phyloP scores from a whole-genome alignment of 2,113 vertebrate species.

The Pongo abelii region DNA sequence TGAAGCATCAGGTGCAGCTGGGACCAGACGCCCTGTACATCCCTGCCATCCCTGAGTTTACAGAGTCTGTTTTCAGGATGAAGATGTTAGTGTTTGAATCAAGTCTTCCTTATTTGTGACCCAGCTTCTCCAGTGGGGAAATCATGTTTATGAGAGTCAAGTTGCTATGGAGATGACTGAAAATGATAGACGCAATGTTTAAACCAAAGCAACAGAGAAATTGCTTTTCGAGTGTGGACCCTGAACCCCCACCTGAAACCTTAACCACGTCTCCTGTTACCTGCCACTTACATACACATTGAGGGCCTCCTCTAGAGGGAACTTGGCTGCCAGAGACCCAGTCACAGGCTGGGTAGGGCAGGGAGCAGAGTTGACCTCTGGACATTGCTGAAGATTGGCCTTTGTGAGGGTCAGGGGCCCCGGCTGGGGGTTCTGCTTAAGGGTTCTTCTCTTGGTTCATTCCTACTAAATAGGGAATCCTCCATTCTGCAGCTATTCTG shows the following conservation, averaged over 20 bases:
- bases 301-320: not conserved
- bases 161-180: conserved; percentile 34
- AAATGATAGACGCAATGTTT: not conserved
- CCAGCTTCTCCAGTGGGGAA: not conserved
- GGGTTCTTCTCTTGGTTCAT: too few relatives aligned
- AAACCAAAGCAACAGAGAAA: not conserved
- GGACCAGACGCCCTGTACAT: not conserved
- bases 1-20: not conserved
- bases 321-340: not conserved
- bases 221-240: not conserved
- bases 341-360: not conserved
- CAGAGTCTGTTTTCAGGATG: not conserved
- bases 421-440: accelerated
- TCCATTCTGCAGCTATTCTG: not conserved
- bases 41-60: not conserved
- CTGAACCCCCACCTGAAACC: not conserved
- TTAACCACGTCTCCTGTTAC: not conserved
- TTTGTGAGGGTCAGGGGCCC: not conserved
- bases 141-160: not conserved
- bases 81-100: not conserved
- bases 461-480: not conserved
- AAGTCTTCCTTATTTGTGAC: not conserved
- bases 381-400: too few relatives aligned
- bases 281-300: accelerated
- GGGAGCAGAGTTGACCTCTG: not conserved